Evolutionary conservation across 2,113 vertebrate species (phyloP).

Genomic region (Tichodroma muraria): DNA sequence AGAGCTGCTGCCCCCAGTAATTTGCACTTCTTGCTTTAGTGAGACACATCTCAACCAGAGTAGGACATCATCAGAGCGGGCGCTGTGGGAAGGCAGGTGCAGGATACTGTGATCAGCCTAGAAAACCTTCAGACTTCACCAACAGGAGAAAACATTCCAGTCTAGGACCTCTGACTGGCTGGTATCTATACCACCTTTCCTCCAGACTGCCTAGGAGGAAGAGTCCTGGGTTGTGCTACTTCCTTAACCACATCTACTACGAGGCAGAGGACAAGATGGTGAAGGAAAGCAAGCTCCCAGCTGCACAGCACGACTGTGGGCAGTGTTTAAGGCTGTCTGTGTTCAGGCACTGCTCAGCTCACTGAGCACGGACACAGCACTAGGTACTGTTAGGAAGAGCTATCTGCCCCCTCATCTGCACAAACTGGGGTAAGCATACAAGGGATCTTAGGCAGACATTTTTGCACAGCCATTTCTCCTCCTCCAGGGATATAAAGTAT

Average conservation of each 20-base stretch:
- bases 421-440: background rate
- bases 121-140: background rate
- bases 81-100: background rate
- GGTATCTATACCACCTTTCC: background rate
- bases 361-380: background rate
- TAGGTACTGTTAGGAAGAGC: background rate
- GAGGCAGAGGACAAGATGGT: background rate
- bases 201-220: background rate
- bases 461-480: background rate
- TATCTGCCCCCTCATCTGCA: background rate
- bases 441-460: background rate
- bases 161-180: background rate
- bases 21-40: background rate
- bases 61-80: background rate
- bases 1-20: background rate
- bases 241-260: background rate
- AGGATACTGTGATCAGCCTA: background rate
- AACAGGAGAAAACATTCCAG: background rate
- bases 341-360: background rate
- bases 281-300: background rate
- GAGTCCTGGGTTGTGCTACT: background rate
- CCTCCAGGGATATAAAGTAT: background rate
- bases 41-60: background rate
- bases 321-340: background rate
- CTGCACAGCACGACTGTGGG: background rate